Evolutionary conservation across 2,797 vertebrate genomes (phyloP).

Genomic region (Rhinophrynus dorsalis): DNA sequence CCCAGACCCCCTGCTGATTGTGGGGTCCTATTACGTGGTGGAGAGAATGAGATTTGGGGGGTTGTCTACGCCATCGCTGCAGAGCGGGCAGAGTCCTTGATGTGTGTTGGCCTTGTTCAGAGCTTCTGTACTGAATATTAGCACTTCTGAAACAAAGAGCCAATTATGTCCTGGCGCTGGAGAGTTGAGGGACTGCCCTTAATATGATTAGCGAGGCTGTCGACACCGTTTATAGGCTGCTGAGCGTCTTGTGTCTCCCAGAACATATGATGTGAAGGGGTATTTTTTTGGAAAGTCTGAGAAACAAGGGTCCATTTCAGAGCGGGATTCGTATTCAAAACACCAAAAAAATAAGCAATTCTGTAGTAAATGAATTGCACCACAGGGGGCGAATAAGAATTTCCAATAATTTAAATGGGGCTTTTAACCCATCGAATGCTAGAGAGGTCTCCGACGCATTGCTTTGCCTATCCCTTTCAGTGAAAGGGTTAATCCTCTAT

Average conservation of each 20-base stretch:
- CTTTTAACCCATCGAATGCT: too few species aligned
- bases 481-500: too few species aligned
- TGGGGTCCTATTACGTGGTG: slow-evolving; percentile 57
- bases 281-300: slow-evolving; percentile 38
- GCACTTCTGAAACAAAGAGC: slow-evolving; percentile 60
- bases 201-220: slow-evolving; percentile 71
- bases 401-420: too few species aligned
- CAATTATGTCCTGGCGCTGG: slow-evolving; percentile 59
- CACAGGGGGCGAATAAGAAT: too few species aligned
- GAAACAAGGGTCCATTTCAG: background rate
- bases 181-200: slow-evolving; percentile 57
- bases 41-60: slow-evolving; percentile 65
- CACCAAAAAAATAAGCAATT: too few species aligned
- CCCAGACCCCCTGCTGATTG: slow-evolving; percentile 53
- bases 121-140: slow-evolving; percentile 53
- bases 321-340: background rate
- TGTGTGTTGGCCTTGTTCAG: background rate
- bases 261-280: slow-evolving; percentile 60
- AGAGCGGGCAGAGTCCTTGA: slow-evolving; percentile 10
- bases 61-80: slow-evolving; percentile 6
- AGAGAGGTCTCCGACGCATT: too few species aligned
- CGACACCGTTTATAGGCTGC: slow-evolving; percentile 59
- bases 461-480: too few species aligned
- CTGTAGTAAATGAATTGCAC: too few species aligned
- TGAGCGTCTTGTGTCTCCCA: slow-evolving; percentile 55